phyloP scores from a whole-genome alignment of 2,113 vertebrate species.

The Odontesthes bonariensis region DNA sequence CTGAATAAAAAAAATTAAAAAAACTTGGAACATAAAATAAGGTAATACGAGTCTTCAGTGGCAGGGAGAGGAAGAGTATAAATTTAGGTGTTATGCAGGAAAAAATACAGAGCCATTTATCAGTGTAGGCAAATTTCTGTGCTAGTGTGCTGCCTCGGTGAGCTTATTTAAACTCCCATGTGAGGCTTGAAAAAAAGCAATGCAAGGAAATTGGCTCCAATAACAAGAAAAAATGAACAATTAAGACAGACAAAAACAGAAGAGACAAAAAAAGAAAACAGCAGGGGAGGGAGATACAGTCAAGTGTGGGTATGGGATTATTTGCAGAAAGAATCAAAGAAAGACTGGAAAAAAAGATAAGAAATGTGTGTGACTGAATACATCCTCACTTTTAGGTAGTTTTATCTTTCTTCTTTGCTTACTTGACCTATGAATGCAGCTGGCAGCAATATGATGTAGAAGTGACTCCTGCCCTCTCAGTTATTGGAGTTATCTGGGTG shows the following conservation, averaged over 20 bases:
- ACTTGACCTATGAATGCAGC: conserved; percentile 26
- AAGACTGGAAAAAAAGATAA: neutral
- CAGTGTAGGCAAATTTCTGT: conserved; percentile 54
- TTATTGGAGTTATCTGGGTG: conserved; percentile 54
- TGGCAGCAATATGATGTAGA: conserved; percentile 46
- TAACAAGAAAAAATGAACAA: conserved; percentile 54
- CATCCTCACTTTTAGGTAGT: neutral
- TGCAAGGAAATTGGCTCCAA: conserved; percentile 50
- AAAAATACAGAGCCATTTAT: conserved; percentile 52
- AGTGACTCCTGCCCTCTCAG: conserved; percentile 40
- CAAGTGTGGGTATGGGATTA: neutral
- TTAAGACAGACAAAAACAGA: conserved; percentile 39
- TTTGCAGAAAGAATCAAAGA: conserved; percentile 11
- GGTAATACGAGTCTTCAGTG: conserved; percentile 10
- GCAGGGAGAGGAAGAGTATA: conserved; percentile 24
- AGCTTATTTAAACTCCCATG: conserved; percentile 58
- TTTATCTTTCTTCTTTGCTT: conserved; percentile 17
- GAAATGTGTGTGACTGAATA: neutral
- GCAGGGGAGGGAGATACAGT: conserved; percentile 13
- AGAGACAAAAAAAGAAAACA: conserved; percentile 27
- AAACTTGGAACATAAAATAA: conserved; percentile 23
- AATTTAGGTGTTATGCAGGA: conserved; percentile 38
- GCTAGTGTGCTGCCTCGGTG: conserved; percentile 56
- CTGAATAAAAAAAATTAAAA: conserved; percentile 17
- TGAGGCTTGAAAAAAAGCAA: conserved; percentile 58